A percentile compares a stretch with the other conserved stretches of the same genome.
Evolutionary conservation across 2,888 invertebrate genomes (phyloP).

Genomic region (Dorcus parallelipipedus): DNA sequence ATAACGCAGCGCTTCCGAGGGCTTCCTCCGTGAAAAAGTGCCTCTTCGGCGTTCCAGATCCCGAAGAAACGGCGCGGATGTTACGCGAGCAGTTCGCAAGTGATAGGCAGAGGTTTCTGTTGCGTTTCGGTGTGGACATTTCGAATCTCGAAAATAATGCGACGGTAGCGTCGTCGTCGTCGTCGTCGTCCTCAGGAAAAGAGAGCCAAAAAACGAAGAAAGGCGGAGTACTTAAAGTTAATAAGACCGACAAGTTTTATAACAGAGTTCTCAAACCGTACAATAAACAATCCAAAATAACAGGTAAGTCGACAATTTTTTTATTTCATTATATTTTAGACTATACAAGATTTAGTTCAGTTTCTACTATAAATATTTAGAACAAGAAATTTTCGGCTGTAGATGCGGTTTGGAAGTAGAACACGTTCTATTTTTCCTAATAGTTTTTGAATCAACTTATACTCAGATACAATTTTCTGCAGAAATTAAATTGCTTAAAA

Average conservation of each 20-base stretch:
- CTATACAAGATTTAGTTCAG: too few species aligned
- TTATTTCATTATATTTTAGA: neutral
- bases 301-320: constrained; percentile 18
- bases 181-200: too few species aligned
- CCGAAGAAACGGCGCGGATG: constrained; percentile 57
- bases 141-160: constrained; percentile 38
- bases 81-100: constrained; percentile 58
- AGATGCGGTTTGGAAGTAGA: too few species aligned
- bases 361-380: too few species aligned
- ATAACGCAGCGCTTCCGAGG: constrained; percentile 29
- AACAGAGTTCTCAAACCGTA: constrained; percentile 20
- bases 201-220: neutral
- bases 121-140: constrained; percentile 60
- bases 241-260: constrained; percentile 14
- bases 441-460: too few species aligned
- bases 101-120: constrained; percentile 58
- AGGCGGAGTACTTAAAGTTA: constrained; percentile 10
- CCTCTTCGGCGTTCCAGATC: constrained; percentile 59
- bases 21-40: constrained; percentile 51
- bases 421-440: too few species aligned
- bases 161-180: too few species aligned
- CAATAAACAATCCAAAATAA: constrained; percentile 23
- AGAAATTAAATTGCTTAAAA: too few species aligned
- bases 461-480: too few species aligned
- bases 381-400: too few species aligned